A percentile compares a stretch with the other conserved stretches of the same genome.
These are phyloP conservation scores for Phalera bucephala DNA, from an alignment of 2,888 invertebrate species.

Conservation along the genomic window DNA sequence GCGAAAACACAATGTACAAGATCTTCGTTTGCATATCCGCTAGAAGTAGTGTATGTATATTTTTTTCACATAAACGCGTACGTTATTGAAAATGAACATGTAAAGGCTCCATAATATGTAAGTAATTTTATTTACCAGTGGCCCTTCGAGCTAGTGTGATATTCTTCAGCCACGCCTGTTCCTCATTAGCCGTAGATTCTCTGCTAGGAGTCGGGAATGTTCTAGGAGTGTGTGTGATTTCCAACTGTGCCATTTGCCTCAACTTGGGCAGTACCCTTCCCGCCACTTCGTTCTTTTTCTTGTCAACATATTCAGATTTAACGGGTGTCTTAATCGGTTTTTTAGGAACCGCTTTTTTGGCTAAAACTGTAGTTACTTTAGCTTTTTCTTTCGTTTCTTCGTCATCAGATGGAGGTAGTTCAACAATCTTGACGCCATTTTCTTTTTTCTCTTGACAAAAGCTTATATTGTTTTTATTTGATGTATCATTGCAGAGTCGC, in stretches of 20 bases:
- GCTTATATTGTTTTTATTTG: conserved; percentile 12
- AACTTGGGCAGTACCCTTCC: conserved; percentile 78
- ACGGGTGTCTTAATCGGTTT: conserved; percentile 41
- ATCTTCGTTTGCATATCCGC: too few relatives aligned
- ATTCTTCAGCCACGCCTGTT: conserved; percentile 91
- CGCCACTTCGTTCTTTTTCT: conserved; percentile 57
- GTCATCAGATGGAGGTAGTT: conserved; percentile 42
- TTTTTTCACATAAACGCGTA: too few relatives aligned
- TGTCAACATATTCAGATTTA: conserved; percentile 61
- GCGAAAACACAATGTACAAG: too few relatives aligned
- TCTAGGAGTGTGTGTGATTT: conserved; percentile 88
- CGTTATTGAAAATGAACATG: too few relatives aligned
- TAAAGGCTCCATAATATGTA: too few relatives aligned
- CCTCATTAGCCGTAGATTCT: conserved; percentile 87
- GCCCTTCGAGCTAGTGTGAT: conserved; percentile 88
- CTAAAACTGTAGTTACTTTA: conserved; percentile 7
- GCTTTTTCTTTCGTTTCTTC: conserved; percentile 21
- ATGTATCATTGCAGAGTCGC: conserved; percentile 52
- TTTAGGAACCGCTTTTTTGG: conserved; percentile 11
- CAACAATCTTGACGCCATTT: conserved; percentile 43
- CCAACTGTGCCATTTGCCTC: conserved; percentile 82
- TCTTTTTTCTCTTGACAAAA: conserved; percentile 13
- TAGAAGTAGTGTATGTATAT: too few relatives aligned
- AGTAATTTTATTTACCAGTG: conserved; percentile 63
- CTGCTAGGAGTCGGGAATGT: conserved; percentile 92